Conservation (phyloP, 2,113 vertebrate species). For the Riparia riparia region DNA sequence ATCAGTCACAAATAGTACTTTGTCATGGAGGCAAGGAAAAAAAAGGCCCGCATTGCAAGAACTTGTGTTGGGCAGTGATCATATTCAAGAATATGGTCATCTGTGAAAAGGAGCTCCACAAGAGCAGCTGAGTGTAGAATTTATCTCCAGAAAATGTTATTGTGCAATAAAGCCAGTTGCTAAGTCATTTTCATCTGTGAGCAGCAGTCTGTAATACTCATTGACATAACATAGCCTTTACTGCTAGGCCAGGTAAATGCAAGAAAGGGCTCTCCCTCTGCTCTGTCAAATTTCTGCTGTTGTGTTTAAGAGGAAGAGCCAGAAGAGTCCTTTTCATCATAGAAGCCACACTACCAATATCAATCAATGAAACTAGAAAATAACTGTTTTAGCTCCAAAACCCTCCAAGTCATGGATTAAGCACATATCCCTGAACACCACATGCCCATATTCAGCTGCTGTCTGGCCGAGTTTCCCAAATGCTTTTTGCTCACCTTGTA, state of each 20-base stretch:
- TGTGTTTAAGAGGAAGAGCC: not conserved
- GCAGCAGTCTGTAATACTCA: not conserved
- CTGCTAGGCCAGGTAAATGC: not conserved
- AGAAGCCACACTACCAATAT: not conserved
- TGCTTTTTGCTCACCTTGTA: slow-evolving; percentile 50
- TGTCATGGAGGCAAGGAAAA: not conserved
- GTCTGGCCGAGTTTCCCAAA: not conserved
- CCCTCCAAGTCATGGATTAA: not conserved
- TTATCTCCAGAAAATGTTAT: not conserved
- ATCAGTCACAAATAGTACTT: not conserved
- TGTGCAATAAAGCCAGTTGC: not conserved
- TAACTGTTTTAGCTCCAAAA: not conserved
- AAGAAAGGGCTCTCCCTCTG: not conserved
- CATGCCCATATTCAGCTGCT: not conserved
- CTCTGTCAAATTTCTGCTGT: not conserved
- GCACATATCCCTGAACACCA: not conserved
- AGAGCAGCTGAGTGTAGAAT: not conserved
- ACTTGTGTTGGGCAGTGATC: not conserved
- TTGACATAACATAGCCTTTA: not conserved
- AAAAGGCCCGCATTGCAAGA: not conserved
- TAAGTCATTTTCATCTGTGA: not conserved
- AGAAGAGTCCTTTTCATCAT: not conserved
- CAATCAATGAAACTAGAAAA: not conserved
- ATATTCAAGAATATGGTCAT: not conserved
- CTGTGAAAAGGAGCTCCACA: not conserved